Base-by-base conservation (phyloP, 2,888 invertebrate genomes). In the Sphaerophoria taeniata region DNA sequence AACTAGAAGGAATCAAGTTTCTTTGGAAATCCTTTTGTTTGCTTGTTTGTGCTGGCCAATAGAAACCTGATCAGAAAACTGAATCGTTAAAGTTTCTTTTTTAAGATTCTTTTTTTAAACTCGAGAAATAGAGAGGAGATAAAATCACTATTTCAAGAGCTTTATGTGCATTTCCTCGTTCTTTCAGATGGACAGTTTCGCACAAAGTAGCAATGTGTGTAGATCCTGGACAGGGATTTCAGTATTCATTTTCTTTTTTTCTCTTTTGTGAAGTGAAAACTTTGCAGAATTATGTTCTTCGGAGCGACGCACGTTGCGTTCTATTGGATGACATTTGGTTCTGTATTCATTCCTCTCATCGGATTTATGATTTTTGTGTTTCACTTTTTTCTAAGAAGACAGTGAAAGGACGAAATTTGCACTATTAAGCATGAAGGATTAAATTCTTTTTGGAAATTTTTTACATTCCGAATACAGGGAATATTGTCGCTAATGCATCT, bases 341-440 rank as follows among this genome's bases (percentile, higher is more conserved):
- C 5, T 56, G 36, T 24, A 24, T 1, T 24, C 67, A 80, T 69
- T 75, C 72, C 45, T 67, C 24, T 67, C 24, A 61, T 75, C 55
- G 31, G 65, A 76, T 84, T 84, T 84, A 80, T 84, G 84, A 80
- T 72, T 80, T 72, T 76, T 56, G 31, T 75, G 56, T 74, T 77
- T 78, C 34, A 11, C 51, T 43, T 49, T 43, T 9, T 9, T 43
- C 11, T 43, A 43, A 11, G 43, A 9, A 9, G 39, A 39, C 9
- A 43, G 12, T 43, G 12, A 43, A 9, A 9, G 11, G 9, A 43
- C 9, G 43, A 9, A 2, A 43, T 43, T 43, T 43, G 9, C 12
- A 11, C 24, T 24, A 2, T 24, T 24, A 24, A 24, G 24, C 24
- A 24, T 24, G 24, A 24, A 24, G 2, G 1, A 24, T 24, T 24